Evolutionary conservation across 2,888 invertebrate species (phyloP), one percentile per base, ranked within the genome.

Genomic region (Drosophila mimica): DNA sequence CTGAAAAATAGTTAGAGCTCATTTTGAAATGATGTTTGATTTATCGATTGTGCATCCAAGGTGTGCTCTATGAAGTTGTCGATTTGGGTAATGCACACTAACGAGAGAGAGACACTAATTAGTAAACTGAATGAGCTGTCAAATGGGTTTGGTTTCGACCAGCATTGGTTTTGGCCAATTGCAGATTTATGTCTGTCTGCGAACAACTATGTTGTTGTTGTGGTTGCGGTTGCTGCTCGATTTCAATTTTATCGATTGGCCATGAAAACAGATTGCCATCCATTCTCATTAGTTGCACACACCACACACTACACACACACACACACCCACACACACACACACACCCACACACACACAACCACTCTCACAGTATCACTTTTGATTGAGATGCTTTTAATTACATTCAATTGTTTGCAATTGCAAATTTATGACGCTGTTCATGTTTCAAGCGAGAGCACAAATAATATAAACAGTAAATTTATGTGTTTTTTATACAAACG

Each of bases 341-440:
- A 48, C 48, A 51, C 34, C 57, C 53, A 25, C 17, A 9, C 38
- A 20, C n/a, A 9, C 30, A 8, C 30, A n/a, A n/a, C n/a, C n/a
- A 25, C 25, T 25, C 43, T 20, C 15, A 46, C 8, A 25, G 25
- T 6, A 31, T 57, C 31, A 28, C 20, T 46, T 52, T 70, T 71
- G 69, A 79, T 88, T 82, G 88, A 78, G 82, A 74, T 58, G 79
- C 74, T 58, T 89, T 89, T 89, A 89, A 89, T 88, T 82, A 76
- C 71, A 70, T 82, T 76, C 68, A 81, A 89, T 88, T 82, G 88
- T 70, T 75, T 53, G 68, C 54, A 76, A 72, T 78, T 71, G 71
- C 11, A 62, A 61, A 73, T 74, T 79, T 68, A 70, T 62, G 70
- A 38, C 40, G 11, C 13, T 28, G 49, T 17, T 49, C 40, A 43